Conservation (phyloP, 2,797 vertebrate genomes). For the Loris lydekkerianus region DNA sequence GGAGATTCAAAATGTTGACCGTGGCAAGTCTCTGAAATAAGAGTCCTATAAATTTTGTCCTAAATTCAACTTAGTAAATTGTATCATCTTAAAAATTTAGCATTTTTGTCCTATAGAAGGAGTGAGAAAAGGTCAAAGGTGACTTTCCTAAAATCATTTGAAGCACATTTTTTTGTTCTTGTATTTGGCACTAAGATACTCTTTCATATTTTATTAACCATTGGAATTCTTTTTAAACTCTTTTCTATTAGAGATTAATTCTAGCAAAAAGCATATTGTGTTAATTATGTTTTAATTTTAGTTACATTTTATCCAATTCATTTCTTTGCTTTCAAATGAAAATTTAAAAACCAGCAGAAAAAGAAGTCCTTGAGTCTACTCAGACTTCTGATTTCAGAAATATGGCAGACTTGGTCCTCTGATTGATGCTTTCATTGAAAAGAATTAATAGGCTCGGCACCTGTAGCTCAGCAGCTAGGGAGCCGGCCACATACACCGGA, state of each 20-base stretch:
- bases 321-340: conserved; percentile 47
- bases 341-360: background rate
- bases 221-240: conserved; percentile 81
- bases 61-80: conserved; percentile 41
- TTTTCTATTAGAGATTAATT: conserved; percentile 73
- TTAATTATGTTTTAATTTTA: conserved; percentile 68
- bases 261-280: conserved; percentile 64
- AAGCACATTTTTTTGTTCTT: conserved; percentile 79
- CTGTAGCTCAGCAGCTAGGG: no score
- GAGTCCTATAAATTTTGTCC: conserved; percentile 29
- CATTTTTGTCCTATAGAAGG: conserved; percentile 52
- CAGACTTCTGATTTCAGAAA: background rate
- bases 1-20: background rate
- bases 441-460: background rate
- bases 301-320: conserved; percentile 33
- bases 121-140: conserved; percentile 75
- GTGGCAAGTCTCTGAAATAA: conserved; percentile 10
- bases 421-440: background rate
- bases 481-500: no score
- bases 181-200: conserved; percentile 74
- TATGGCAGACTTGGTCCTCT: background rate
- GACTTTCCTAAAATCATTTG: conserved; percentile 74
- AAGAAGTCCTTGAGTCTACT: conserved; percentile 7
- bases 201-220: conserved; percentile 82
- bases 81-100: conserved; percentile 66